Evolutionary conservation across 53 echinoderm and acorn worm species (phyloP).

Genomic region (Patiria pectinifera): DNA sequence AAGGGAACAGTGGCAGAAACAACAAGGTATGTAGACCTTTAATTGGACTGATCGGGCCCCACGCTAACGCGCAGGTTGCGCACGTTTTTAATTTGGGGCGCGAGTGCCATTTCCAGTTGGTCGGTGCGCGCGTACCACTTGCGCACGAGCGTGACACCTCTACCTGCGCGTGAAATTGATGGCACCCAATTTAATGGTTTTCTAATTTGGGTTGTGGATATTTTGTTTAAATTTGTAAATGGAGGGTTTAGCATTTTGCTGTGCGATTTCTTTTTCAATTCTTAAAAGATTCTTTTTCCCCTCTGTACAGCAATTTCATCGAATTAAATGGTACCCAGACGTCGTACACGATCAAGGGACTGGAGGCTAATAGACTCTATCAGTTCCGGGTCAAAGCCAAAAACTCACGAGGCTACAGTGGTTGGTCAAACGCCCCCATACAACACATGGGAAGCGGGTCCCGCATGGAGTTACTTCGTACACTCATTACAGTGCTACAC

Average conservation of each 20-base stretch:
- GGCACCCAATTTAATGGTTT: background rate
- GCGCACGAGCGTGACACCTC: background rate
- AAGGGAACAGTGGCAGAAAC: constrained; percentile 25
- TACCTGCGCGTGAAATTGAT: background rate
- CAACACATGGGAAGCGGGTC: constrained; percentile 53
- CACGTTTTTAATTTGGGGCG: too few species aligned
- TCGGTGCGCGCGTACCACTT: too few species aligned
- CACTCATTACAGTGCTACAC: constrained; percentile 43
- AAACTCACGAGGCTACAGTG: constrained; percentile 51
- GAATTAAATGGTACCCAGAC: constrained; percentile 55
- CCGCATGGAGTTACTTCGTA: constrained; percentile 51
- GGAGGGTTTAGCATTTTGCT: too few species aligned
- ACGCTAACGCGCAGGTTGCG: too few species aligned
- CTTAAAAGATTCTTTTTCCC: background rate
- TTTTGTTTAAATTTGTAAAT: too few species aligned
- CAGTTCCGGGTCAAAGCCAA: constrained; percentile 58
- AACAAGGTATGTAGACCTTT: background rate
- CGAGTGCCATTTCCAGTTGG: too few species aligned
- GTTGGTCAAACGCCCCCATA: constrained; percentile 59
- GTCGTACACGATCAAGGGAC: constrained; percentile 43
- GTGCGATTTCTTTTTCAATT: background rate
- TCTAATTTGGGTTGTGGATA: too few species aligned
- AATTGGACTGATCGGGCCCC: too few species aligned
- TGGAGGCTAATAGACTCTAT: constrained; percentile 40
- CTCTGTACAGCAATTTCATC: constrained; percentile 12